phyloP scores from a whole-genome alignment of 2,797 vertebrate genomes.

The Poecile montanus region DNA sequence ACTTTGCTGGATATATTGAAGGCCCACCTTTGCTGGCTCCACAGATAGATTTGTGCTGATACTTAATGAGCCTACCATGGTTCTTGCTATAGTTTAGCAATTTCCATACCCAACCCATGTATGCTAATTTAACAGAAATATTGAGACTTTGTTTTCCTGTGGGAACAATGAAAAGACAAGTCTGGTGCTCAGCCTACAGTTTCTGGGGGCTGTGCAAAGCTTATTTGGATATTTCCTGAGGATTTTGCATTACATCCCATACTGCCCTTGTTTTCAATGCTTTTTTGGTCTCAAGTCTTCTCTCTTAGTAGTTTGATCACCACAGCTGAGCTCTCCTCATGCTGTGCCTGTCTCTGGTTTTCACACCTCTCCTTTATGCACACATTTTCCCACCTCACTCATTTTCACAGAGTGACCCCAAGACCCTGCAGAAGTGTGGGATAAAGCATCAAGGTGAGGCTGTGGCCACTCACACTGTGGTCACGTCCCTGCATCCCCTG shows the following conservation, averaged over 20 bases:
- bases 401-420: not conserved
- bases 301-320: not conserved
- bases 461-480: not conserved
- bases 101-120: not conserved
- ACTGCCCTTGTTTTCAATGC: not conserved
- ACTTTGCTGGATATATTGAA: not conserved
- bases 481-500: not conserved
- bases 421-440: not conserved
- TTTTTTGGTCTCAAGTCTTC: not conserved
- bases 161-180: not conserved
- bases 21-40: not conserved
- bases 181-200: not conserved
- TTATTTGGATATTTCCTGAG: not conserved
- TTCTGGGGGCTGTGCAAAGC: conserved; percentile 1
- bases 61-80: not conserved
- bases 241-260: not conserved
- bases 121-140: conserved; percentile 7
- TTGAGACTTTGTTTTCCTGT: not conserved
- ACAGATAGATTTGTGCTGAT: not conserved
- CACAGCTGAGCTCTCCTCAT: not conserved
- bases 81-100: not conserved
- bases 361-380: not conserved
- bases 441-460: not conserved
- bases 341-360: not conserved
- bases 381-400: not conserved